Percentiles rank a stretch among this genome's conserved stretches.
Evolutionary conservation across 1,140 invertebrate genomes (phyloP).

Genomic region (Cardiocondyla obscurior): DNA sequence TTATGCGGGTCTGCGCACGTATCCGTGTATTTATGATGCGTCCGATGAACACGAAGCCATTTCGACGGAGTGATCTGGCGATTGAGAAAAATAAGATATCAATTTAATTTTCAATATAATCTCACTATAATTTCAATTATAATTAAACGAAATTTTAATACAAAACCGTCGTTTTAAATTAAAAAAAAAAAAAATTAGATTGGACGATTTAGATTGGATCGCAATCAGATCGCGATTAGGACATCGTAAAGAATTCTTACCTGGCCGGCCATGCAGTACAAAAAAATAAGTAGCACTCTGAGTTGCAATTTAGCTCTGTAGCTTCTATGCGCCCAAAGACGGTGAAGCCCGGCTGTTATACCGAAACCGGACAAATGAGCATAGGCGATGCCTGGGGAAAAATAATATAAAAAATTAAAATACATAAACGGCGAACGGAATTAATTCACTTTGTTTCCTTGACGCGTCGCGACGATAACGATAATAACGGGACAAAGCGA

Average conservation of each 20-base stretch:
- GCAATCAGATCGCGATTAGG: background rate
- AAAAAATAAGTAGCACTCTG: slow-evolving; percentile 83
- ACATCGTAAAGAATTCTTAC: slow-evolving; percentile 65
- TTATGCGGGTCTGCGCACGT: slow-evolving; percentile 93
- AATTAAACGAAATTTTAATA: too few relatives aligned
- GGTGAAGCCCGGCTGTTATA: slow-evolving; percentile 93
- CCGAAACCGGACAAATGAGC: slow-evolving; percentile 84
- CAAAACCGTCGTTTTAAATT: too few relatives aligned
- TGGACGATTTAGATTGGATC: too few relatives aligned
- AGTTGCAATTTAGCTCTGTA: slow-evolving; percentile 92
- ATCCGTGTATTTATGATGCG: slow-evolving; percentile 93
- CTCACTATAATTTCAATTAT: too few relatives aligned
- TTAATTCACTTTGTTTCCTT: too few relatives aligned
- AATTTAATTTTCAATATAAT: too few relatives aligned
- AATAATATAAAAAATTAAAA: background rate
- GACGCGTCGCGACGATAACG: too few relatives aligned
- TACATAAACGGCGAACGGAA: background rate
- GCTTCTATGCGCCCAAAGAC: slow-evolving; percentile 92
- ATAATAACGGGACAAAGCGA: too few relatives aligned
- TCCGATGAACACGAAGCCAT: slow-evolving; percentile 89
- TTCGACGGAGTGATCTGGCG: slow-evolving; percentile 81
- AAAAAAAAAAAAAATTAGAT: too few relatives aligned
- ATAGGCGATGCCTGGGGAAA: slow-evolving; percentile 58
- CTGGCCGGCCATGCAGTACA: slow-evolving; percentile 78
- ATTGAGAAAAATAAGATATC: background rate